These are phyloP conservation scores for Galago senegalensis DNA, from an alignment of 2,797 vertebrate genomes.

Conservation along the genomic window DNA sequence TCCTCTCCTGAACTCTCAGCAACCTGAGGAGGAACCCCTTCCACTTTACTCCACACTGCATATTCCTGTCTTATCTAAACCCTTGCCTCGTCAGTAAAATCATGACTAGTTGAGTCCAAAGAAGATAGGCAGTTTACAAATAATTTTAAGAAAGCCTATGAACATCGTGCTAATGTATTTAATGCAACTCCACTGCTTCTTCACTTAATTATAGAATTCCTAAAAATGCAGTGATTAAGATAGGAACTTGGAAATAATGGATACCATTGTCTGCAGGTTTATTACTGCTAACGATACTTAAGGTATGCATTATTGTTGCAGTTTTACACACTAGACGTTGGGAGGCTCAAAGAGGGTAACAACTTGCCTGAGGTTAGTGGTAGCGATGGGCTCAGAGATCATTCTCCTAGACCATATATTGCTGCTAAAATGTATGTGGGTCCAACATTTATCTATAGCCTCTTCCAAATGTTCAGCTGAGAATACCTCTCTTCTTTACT, in stretches of 20 bases:
- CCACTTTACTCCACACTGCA: background rate
- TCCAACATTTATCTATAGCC: background rate
- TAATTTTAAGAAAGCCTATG: background rate
- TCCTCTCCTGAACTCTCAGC: background rate
- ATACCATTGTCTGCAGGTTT: background rate
- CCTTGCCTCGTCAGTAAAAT: background rate
- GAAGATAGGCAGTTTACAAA: background rate
- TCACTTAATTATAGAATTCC: background rate
- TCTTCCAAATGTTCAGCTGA: background rate
- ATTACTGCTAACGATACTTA: background rate
- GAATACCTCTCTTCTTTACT: background rate
- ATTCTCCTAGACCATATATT: background rate
- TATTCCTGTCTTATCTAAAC: background rate
- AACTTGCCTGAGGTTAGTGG: background rate
- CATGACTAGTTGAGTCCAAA: background rate
- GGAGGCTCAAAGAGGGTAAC: background rate
- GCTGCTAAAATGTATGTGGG: background rate
- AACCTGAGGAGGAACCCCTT: background rate
- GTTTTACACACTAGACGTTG: background rate
- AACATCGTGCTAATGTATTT: background rate
- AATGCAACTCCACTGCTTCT: background rate
- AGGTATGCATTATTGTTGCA: background rate
- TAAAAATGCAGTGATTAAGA: background rate
- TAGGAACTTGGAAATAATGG: conserved; percentile 9
- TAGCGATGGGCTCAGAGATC: background rate